Conservation (phyloP, 2,113 vertebrate species). For the Neoarius graeffei region DNA sequence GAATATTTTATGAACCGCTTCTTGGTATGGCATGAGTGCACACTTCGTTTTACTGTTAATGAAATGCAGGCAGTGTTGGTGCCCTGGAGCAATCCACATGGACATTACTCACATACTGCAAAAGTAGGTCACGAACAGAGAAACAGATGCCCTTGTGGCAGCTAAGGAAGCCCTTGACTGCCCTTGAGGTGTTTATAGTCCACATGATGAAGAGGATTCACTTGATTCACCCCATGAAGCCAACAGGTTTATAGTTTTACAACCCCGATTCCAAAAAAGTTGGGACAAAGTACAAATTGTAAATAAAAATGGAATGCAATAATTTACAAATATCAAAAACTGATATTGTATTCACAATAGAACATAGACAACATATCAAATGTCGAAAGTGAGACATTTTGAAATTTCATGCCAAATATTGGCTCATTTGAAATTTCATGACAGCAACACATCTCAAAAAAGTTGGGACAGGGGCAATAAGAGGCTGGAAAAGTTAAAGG, state of each 20-base stretch:
- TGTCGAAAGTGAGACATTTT: too few relatives aligned
- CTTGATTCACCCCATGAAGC: neutral
- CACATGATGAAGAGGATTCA: neutral
- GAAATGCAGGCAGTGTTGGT: slow-evolving; percentile 32
- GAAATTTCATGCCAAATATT: too few relatives aligned
- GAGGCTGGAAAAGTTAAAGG: too few relatives aligned
- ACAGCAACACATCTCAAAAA: too few relatives aligned
- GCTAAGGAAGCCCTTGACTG: neutral
- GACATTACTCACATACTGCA: slow-evolving; percentile 17
- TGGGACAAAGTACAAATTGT: too few relatives aligned
- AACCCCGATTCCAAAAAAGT: too few relatives aligned
- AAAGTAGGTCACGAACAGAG: slow-evolving; percentile 41
- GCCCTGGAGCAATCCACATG: slow-evolving; percentile 16
- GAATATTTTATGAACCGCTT: slow-evolving; percentile 39
- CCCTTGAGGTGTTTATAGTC: neutral
- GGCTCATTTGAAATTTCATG: too few relatives aligned
- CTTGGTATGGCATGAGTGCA: slow-evolving; percentile 5
- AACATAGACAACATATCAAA: too few relatives aligned
- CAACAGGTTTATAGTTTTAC: neutral
- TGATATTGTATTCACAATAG: too few relatives aligned
- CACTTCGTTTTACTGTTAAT: slow-evolving; percentile 32
- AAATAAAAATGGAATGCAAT: too few relatives aligned
- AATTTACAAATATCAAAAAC: too few relatives aligned
- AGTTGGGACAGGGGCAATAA: too few relatives aligned
- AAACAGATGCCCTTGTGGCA: neutral